These are phyloP conservation scores for Salminus brasiliensis DNA, from an alignment of 2,113 vertebrate genomes.

Conservation along the genomic window DNA sequence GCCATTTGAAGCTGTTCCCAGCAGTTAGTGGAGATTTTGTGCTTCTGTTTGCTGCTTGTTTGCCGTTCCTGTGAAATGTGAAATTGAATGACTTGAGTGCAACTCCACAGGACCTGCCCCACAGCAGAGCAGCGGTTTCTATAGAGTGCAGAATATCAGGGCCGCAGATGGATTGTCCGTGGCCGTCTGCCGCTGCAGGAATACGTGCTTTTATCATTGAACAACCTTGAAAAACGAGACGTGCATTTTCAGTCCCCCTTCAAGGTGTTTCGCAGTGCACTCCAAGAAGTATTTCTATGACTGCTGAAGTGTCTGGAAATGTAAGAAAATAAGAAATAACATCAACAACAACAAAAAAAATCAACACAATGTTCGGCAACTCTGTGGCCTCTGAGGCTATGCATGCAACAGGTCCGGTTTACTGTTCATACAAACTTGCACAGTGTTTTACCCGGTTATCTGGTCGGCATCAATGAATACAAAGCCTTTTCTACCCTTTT, in stretches of 20 bases:
- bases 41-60: constrained; percentile 28
- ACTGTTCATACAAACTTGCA: not conserved
- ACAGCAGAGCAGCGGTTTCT: constrained; percentile 27
- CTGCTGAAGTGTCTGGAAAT: constrained; percentile 62
- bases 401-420: constrained; percentile 42
- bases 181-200: constrained; percentile 64
- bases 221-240: constrained; percentile 73
- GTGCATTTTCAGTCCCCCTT: constrained; percentile 66
- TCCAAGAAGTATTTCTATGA: constrained; percentile 61
- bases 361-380: constrained; percentile 31
- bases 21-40: constrained; percentile 10
- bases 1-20: constrained; percentile 8
- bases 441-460: constrained; percentile 9
- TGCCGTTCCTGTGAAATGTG: constrained; percentile 13
- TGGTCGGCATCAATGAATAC: not conserved
- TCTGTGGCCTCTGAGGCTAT: constrained; percentile 46
- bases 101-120: constrained; percentile 18
- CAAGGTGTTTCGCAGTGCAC: constrained; percentile 68
- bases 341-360: not conserved
- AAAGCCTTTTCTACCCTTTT: not conserved
- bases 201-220: constrained; percentile 71
- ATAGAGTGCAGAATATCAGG: constrained; percentile 63
- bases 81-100: constrained; percentile 35
- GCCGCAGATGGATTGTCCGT: constrained; percentile 53
- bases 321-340: constrained; percentile 65